Percentiles rank a stretch among this genome's conserved stretches.
These are phyloP conservation scores for Bombus confusus DNA, from an alignment of 1,140 invertebrate species.

Conservation along the genomic window DNA sequence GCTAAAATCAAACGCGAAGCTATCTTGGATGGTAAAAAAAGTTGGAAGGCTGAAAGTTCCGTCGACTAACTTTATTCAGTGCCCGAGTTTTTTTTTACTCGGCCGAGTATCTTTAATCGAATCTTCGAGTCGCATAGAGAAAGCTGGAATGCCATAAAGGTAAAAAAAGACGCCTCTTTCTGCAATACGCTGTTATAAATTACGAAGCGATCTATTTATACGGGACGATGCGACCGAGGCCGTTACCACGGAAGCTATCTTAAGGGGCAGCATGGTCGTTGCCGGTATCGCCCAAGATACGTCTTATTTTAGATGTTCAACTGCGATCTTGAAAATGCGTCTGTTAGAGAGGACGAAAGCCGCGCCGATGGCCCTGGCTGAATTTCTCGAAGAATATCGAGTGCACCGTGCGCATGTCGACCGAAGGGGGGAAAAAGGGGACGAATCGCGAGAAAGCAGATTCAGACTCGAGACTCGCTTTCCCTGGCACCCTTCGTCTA, in stretches of 20 bases:
- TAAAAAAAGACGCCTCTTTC: not conserved
- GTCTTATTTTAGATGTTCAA: constrained; percentile 35
- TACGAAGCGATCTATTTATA: constrained; percentile 23
- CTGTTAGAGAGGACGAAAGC: not conserved
- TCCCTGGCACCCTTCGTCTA: too few species aligned
- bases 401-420: not conserved
- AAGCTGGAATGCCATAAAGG: not conserved
- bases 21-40: not conserved
- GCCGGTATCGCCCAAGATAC: not conserved
- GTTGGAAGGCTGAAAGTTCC: not conserved
- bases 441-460: not conserved
- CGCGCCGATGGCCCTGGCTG: not conserved
- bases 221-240: not conserved
- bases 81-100: not conserved
- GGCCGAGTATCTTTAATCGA: not conserved
- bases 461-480: too few species aligned
- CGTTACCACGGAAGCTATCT: constrained; percentile 5
- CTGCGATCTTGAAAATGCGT: constrained; percentile 3
- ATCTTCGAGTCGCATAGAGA: too few species aligned
- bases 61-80: not conserved
- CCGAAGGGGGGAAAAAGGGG: too few species aligned
- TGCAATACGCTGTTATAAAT: constrained; percentile 13
- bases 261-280: not conserved
- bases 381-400: not conserved
- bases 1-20: not conserved